Evolutionary conservation across 2,888 invertebrate species (phyloP), one percentile per base, ranked within the genome.

Genomic region (Polyommatus iphigenia): DNA sequence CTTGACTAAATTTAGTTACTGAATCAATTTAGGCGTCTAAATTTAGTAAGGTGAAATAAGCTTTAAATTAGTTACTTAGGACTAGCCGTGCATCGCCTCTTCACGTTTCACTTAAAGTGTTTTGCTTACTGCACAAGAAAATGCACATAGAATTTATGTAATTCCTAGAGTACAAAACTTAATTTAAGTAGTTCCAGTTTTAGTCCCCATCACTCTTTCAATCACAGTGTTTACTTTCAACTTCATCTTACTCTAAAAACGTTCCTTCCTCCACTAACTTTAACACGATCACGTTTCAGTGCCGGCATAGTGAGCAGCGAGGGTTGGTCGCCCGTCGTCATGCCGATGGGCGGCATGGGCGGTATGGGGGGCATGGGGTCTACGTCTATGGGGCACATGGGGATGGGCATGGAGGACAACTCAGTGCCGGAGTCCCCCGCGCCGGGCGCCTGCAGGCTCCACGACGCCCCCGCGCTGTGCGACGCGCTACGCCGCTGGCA

Each of bases 401-500:
- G 71, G 18, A 67, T 67, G 67, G 57, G 36, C 8, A 57, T 72
- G 77, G 77, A 36, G 15, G 72, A 24, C 32, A 72, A 80, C 80
- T 80, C 80, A 73, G 79, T 80, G 78, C 76, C 82, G 78, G 78
- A 79, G 78, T 88, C 86, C 82, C 88, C 87, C 81, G 94, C 95
- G 78, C 94, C 95, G 94, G 83, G 95, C 95, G 84, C 96, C 94
- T 96, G 96, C 81, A 95, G 92, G 71, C 84, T 85, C 82, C 87
- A 87, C 88, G 94, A 93, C 87, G 94, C 94, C 89, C 95, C 93
- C 83, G 94, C 92, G 83, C 94, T 95, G 83, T 95, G 96, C 89
- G 94, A 94, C 87, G 94, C 96, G 83, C 93, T 95, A 84, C 96
- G 96, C 83, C 96, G 97, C 85, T 98, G 98, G 98, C 97, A 97